Evolutionary conservation across 2,888 invertebrate genomes (phyloP).

Genomic region (Lucinisca nassula): DNA sequence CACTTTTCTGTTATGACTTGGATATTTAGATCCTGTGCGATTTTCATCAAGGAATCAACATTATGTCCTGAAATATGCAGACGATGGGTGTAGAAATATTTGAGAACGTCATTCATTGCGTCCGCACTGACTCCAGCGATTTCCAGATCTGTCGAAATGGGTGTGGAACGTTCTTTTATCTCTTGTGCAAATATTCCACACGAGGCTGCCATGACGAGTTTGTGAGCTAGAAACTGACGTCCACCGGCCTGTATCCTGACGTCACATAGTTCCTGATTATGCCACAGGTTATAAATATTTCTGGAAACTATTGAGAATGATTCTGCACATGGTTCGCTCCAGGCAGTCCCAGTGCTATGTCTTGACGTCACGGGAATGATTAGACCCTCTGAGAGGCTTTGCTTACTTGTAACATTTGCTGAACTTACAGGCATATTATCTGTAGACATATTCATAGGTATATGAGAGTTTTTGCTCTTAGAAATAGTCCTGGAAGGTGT

Average conservation of each 20-base stretch:
- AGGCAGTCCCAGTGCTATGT: neutral
- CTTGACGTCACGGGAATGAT: slow-evolving; percentile 30
- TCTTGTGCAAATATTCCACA: slow-evolving; percentile 73
- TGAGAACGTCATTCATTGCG: slow-evolving; percentile 72
- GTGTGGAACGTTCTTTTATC: slow-evolving; percentile 53
- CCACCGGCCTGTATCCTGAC: slow-evolving; percentile 66
- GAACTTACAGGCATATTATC: neutral
- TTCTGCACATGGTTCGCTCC: neutral
- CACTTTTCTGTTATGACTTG: slow-evolving; percentile 66
- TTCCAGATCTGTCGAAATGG: slow-evolving; percentile 61
- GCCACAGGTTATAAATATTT: slow-evolving; percentile 74
- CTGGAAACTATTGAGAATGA: slow-evolving; percentile 17
- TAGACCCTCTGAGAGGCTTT: slow-evolving; percentile 20
- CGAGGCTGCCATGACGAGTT: slow-evolving; percentile 79
- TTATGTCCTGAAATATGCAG: slow-evolving; percentile 71
- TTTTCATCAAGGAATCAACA: slow-evolving; percentile 73
- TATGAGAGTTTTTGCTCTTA: neutral
- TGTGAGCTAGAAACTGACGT: slow-evolving; percentile 75
- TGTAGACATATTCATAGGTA: neutral
- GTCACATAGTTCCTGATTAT: slow-evolving; percentile 75
- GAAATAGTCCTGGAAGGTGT: neutral
- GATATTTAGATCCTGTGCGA: slow-evolving; percentile 74
- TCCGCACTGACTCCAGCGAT: slow-evolving; percentile 65
- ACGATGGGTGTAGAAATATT: slow-evolving; percentile 78
- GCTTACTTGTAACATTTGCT: neutral